Evolutionary conservation across 2,888 invertebrate species (phyloP).

Genomic region (Macrosiphum euphorbiae): DNA sequence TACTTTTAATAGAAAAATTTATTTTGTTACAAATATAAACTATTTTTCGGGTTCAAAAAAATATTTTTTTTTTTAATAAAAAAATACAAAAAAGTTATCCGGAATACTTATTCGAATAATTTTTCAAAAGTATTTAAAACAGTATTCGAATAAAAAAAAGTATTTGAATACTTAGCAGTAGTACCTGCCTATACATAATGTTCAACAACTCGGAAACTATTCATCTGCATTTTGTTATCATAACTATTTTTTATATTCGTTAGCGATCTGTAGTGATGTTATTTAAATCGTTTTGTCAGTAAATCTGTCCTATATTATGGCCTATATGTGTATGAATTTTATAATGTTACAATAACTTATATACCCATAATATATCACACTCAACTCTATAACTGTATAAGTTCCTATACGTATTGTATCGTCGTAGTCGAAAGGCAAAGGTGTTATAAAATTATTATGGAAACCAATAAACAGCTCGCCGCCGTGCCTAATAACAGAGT

Average conservation of each 20-base stretch:
- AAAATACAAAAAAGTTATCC: too few relatives aligned
- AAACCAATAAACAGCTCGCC: neutral
- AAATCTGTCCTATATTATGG: neutral
- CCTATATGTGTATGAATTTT: neutral
- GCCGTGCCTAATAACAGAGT: neutral
- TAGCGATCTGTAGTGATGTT: neutral
- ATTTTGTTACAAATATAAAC: too few relatives aligned
- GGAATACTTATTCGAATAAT: too few relatives aligned
- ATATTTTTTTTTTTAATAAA: neutral
- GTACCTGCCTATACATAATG: neutral
- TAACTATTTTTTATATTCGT: neutral
- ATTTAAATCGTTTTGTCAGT: neutral
- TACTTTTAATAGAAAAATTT: too few relatives aligned
- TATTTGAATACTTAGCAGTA: too few relatives aligned
- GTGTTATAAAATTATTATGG: neutral
- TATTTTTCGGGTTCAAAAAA: too few relatives aligned
- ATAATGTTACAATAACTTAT: neutral
- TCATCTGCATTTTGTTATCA: neutral
- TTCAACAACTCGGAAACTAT: neutral
- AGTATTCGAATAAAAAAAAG: too few relatives aligned
- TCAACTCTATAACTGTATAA: neutral
- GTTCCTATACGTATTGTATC: too few relatives aligned
- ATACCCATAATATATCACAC: neutral
- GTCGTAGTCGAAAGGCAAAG: neutral
- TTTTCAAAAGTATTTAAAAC: too few relatives aligned